Evolutionary conservation across 1,140 invertebrate species (phyloP).

Genomic region (Leptinotarsa defecta): DNA sequence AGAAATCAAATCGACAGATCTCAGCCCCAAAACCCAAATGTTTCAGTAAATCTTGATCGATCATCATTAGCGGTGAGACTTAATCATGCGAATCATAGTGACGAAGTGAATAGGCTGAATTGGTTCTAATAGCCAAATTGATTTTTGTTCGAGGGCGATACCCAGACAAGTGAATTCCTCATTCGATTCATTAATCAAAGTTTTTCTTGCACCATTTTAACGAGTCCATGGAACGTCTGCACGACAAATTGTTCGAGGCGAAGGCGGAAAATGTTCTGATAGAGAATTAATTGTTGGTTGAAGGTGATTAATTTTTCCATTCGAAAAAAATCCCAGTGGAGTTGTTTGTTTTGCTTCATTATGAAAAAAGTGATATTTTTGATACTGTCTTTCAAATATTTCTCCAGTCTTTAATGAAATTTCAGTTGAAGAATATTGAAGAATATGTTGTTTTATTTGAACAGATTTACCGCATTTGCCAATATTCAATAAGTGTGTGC

Average conservation of each 20-base stretch:
- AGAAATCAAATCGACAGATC: not conserved
- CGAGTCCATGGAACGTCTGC: not conserved
- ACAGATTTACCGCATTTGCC: too few relatives aligned
- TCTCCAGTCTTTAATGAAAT: too few relatives aligned
- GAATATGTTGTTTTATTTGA: too few relatives aligned
- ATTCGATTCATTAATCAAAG: conserved; percentile 13
- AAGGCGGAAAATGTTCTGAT: conserved; percentile 8
- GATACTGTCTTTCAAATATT: too few relatives aligned
- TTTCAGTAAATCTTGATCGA: not conserved
- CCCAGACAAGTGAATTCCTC: conserved; percentile 4
- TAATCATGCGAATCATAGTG: not conserved
- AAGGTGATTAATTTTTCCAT: conserved; percentile 1
- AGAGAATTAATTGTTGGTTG: conserved; percentile 13
- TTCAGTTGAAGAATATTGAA: too few relatives aligned
- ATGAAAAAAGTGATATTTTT: not conserved
- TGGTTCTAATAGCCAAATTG: conserved; percentile 12
- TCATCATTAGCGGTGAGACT: not conserved
- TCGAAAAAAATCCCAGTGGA: not conserved
- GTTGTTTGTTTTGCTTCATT: not conserved
- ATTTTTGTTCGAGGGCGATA: conserved; percentile 8
- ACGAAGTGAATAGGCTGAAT: not conserved
- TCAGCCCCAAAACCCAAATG: not conserved
- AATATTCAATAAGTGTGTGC: too few relatives aligned
- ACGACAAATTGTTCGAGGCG: conserved; percentile 8
- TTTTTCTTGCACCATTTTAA: conserved; percentile 7